phyloP scores from a whole-genome alignment of 2,888 invertebrate genomes.

The Barypeithes pellucidus region DNA sequence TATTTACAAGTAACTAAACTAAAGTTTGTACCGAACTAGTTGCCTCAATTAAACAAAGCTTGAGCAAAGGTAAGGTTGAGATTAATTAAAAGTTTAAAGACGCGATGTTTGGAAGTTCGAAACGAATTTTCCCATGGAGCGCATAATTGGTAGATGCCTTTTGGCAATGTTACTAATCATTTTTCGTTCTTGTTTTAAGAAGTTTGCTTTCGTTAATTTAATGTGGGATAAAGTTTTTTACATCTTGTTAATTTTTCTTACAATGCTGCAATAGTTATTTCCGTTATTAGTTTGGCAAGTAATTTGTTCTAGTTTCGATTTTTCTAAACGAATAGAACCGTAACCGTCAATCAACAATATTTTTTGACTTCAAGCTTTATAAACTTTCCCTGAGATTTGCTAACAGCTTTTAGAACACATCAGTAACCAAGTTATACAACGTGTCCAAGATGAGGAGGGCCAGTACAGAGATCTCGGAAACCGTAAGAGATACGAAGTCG shows the following conservation, averaged over 20 bases:
- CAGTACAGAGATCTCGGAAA: too few relatives aligned
- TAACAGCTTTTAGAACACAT: too few relatives aligned
- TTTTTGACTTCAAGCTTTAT: too few relatives aligned
- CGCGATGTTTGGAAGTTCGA: conserved; percentile 22
- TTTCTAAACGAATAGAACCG: too few relatives aligned
- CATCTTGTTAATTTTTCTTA: neutral
- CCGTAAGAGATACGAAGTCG: too few relatives aligned
- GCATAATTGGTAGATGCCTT: conserved; percentile 22
- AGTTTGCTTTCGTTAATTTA: neutral
- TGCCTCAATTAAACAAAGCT: conserved; percentile 18
- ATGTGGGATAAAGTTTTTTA: neutral
- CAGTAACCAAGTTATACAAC: too few relatives aligned
- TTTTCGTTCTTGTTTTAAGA: conserved; percentile 4
- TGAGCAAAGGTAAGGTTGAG: conserved; percentile 14
- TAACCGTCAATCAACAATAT: too few relatives aligned
- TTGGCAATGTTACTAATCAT: conserved; percentile 14
- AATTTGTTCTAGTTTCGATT: neutral
- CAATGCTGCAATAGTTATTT: neutral
- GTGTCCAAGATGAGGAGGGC: too few relatives aligned
- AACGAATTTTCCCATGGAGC: conserved; percentile 22
- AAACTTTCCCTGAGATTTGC: too few relatives aligned
- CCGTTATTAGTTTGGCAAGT: neutral
- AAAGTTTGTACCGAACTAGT: conserved; percentile 1
- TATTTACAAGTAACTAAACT: neutral
- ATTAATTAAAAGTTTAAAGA: conserved; percentile 30